Conservation (phyloP, 2,888 invertebrate genomes). For the Hesperia comma region DNA sequence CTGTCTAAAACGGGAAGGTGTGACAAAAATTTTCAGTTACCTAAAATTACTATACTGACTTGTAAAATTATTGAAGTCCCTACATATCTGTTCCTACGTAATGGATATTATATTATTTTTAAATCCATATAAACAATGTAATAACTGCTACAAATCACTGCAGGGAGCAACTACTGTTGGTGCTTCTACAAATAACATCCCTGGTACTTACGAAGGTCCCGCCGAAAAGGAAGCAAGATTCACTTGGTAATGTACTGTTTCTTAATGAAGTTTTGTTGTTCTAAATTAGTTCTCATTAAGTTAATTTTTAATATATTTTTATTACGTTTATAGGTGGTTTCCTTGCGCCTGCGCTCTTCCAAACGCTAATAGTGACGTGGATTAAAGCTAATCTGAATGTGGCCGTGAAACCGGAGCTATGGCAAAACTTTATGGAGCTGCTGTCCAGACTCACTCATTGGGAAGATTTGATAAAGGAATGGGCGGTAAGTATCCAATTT, state of each 20-base stretch:
- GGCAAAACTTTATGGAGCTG: conserved; percentile 96
- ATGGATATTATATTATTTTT: not conserved
- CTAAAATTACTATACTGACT: no score
- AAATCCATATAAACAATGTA: not conserved
- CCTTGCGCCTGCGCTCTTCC: conserved; percentile 93
- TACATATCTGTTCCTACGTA: no score
- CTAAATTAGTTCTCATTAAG: not conserved
- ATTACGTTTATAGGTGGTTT: conserved; percentile 84
- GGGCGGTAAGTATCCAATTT: conserved; percentile 89
- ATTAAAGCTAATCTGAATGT: conserved; percentile 98
- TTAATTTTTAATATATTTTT: conserved; percentile 8
- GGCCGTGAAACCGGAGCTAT: conserved; percentile 92
- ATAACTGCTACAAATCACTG: not conserved
- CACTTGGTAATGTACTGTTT: conserved; percentile 78
- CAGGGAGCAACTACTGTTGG: conserved; percentile 93
- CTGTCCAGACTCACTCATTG: conserved; percentile 95
- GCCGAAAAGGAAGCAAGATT: conserved; percentile 89
- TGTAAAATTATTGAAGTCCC: no score
- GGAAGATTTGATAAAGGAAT: conserved; percentile 97
- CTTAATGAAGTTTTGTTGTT: no score
- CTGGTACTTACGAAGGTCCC: conserved; percentile 92
- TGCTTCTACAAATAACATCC: conserved; percentile 95
- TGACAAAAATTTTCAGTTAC: no score
- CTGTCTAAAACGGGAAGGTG: no score
- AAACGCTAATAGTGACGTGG: conserved; percentile 98